Evolutionary conservation across 1,140 invertebrate species (phyloP).

Genomic region (Apis laboriosa): DNA sequence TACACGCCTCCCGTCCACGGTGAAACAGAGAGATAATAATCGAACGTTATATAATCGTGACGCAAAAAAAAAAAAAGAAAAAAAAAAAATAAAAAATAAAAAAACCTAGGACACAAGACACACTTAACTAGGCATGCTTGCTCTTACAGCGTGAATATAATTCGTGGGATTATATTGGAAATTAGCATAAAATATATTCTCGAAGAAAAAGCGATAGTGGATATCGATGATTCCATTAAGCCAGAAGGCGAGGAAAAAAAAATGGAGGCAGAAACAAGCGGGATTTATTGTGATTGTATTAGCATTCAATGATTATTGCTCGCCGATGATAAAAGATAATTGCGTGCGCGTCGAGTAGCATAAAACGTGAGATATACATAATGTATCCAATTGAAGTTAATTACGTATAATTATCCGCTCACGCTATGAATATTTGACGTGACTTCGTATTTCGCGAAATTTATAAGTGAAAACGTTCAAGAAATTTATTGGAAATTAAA

Average conservation of each 20-base stretch:
- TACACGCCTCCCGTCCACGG: neutral
- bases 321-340: conserved; percentile 19
- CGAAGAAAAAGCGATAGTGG: neutral
- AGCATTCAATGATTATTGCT: neutral
- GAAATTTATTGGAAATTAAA: neutral
- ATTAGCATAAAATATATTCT: conserved; percentile 11
- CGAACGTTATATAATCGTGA: neutral
- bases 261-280: no score
- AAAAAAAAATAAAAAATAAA: no score
- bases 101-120: neutral
- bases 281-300: conserved; percentile 4
- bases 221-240: neutral
- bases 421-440: neutral
- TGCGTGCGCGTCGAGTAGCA: neutral
- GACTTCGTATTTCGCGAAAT: neutral
- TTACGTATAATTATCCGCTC: neutral
- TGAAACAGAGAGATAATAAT: neutral
- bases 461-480: neutral
- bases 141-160: neutral
- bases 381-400: conserved; percentile 2
- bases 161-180: neutral
- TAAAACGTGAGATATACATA: neutral
- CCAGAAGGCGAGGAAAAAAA: no score
- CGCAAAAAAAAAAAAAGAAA: no score
- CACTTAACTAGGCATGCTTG: neutral